Conservation (phyloP, 2,888 invertebrate genomes). For the Carcina quercana region DNA sequence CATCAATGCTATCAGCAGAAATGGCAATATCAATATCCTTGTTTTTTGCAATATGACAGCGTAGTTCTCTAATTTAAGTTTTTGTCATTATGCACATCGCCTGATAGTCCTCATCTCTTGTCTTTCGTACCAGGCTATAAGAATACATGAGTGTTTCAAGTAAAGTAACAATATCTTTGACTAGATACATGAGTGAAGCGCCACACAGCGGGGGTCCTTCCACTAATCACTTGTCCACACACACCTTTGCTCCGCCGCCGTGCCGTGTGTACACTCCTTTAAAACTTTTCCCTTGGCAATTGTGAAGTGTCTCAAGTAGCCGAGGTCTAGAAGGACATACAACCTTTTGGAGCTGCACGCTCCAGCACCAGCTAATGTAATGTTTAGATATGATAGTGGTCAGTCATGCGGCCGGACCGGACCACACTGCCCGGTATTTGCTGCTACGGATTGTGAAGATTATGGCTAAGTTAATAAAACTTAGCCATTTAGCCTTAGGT, state of each 20-base stretch:
- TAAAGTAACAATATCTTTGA: too few relatives aligned
- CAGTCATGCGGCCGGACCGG: too few relatives aligned
- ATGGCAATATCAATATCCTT: too few relatives aligned
- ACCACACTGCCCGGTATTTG: constrained; percentile 66
- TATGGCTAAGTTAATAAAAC: constrained; percentile 16
- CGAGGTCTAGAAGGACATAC: constrained; percentile 17
- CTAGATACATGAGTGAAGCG: constrained; percentile 29
- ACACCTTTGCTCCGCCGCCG: constrained; percentile 49
- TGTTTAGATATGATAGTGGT: constrained; percentile 48
- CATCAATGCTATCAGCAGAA: too few relatives aligned
- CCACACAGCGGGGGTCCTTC: constrained; percentile 60
- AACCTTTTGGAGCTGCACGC: constrained; percentile 24
- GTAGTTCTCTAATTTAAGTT: too few relatives aligned
- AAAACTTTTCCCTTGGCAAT: constrained; percentile 26
- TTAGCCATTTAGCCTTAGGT: not conserved
- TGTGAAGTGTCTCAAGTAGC: constrained; percentile 28
- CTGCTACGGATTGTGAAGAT: constrained; percentile 42
- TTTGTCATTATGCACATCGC: too few relatives aligned
- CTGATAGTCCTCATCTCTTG: too few relatives aligned
- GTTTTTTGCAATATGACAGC: too few relatives aligned
- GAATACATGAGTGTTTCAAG: too few relatives aligned
- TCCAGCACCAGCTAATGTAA: constrained; percentile 42
- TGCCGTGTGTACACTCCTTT: constrained; percentile 46
- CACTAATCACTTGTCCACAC: constrained; percentile 62
- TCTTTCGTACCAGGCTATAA: too few relatives aligned